These are phyloP conservation scores for Miniopterus natalensis DNA, from an alignment of 2,113 vertebrate genomes.

Conservation along the genomic window DNA sequence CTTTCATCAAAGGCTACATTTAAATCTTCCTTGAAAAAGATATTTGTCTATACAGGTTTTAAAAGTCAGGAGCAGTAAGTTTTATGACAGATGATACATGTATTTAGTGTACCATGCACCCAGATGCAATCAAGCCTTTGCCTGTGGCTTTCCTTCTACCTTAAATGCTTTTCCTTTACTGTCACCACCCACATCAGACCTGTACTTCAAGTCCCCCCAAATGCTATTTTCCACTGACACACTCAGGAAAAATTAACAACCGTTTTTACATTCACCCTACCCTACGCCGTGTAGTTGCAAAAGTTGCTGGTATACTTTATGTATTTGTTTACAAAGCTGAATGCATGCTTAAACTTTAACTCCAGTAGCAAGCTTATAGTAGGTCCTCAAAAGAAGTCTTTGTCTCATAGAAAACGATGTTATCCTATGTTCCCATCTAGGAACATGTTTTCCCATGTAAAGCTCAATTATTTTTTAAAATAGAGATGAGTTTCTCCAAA, in stretches of 20 bases:
- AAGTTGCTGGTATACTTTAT: background rate
- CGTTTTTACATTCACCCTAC: background rate
- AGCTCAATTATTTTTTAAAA: background rate
- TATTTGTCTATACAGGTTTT: background rate
- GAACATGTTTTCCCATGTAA: background rate
- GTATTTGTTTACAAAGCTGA: background rate
- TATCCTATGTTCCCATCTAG: background rate
- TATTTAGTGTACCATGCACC: background rate
- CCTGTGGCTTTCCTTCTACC: background rate
- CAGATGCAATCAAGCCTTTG: background rate
- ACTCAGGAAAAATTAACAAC: background rate
- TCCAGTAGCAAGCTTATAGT: background rate
- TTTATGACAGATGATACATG: background rate
- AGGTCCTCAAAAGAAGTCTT: background rate
- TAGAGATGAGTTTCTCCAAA: background rate
- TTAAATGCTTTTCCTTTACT: background rate
- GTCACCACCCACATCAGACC: background rate
- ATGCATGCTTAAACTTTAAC: background rate
- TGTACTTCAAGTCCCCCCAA: background rate
- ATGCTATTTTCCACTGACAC: conserved; percentile 1
- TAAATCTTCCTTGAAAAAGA: background rate
- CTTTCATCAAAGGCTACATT: background rate
- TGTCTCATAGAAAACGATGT: background rate
- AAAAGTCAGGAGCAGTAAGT: background rate
- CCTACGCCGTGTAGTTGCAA: background rate